A percentile compares a stretch with the other conserved stretches of the same genome.
Conservation (phyloP, 2,888 invertebrate genomes). For the Coremacera marginata region DNA sequence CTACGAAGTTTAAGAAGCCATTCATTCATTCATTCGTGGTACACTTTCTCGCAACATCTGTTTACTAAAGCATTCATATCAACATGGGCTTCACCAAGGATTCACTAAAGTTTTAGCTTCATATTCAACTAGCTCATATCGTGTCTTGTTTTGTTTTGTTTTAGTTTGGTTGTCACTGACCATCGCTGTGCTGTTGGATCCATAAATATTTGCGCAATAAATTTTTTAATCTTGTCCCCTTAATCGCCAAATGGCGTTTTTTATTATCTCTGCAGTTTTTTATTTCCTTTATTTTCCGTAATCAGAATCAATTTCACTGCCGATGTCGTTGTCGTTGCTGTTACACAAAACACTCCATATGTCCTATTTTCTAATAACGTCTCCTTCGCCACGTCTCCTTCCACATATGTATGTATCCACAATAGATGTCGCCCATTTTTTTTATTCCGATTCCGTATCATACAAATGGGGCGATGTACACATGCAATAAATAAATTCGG, state of each 20-base stretch:
- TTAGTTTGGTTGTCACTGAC: constrained; percentile 26
- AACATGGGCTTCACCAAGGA: constrained; percentile 41
- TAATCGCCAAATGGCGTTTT: constrained; percentile 70
- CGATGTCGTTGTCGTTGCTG: constrained; percentile 33
- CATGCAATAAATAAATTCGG: constrained; percentile 55
- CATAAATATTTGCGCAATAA: constrained; percentile 71
- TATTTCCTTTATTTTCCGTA: constrained; percentile 44
- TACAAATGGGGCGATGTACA: constrained; percentile 46
- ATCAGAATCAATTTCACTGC: constrained; percentile 63
- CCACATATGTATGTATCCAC: not conserved
- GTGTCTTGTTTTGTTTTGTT: constrained; percentile 47
- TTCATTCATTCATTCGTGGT: not conserved
- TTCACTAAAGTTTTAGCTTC: constrained; percentile 21
- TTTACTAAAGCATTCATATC: constrained; percentile 50
- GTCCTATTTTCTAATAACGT: constrained; percentile 26
- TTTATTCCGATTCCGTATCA: constrained; percentile 26
- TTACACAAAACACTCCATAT: constrained; percentile 37
- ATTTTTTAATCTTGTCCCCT: constrained; percentile 70
- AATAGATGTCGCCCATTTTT: not conserved
- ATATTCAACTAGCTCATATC: constrained; percentile 13
- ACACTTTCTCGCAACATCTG: constrained; percentile 46
- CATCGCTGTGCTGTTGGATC: constrained; percentile 49
- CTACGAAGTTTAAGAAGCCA: no score
- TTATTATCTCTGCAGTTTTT: constrained; percentile 58
- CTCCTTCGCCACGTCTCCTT: not conserved